Evolutionary conservation across 2,888 invertebrate species (phyloP), one percentile per base, ranked within the genome.

Genomic region (Petrolisthes cinctipes): DNA sequence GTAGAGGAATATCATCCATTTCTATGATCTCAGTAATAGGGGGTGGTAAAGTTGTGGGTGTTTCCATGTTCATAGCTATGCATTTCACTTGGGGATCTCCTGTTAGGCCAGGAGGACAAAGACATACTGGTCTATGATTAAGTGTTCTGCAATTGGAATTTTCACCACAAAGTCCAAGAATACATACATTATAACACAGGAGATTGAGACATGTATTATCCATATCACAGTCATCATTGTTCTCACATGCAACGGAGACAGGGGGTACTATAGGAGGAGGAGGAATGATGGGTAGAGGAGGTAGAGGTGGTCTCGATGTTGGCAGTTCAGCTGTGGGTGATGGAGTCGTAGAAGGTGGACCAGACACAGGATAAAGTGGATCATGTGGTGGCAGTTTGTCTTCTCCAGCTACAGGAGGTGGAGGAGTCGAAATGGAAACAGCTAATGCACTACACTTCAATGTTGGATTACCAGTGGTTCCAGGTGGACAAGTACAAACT

Each of bases 381-480:
- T 78, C 76, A 17, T 23, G n/a, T 68, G 14, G 9, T 73, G 37
- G 37, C 20, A 80, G 79, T n/a, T 57, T 17, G 14, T 79, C 76
- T 56, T 78, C 87, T 71, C 23, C 23, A 71, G 78, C 57, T 68
- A 82, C 82, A 80, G 87, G 87, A n/a, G 4, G n/a, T 5, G 79
- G 79, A 53, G 68, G 23, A 68, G 79, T n/a, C 7, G 83, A 73
- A 61, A 20, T 73, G 7, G 83, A 78, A 23, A 83, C 75, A 37
- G 82, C 76, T 11, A 90, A 9, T 54, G 86, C 87, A 14, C 86
- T 78, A 80, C 91, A 91, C 68, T 86, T 89, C 20, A 91, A 79
- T 23, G 88, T 91, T 76, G 97, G 97, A 94, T 97, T 96, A 11
- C 98, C 98, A 73, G 97, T 96, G 93, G 96, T 98, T 92, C 97